These are phyloP conservation scores for Dastarcus helophoroides DNA, from an alignment of 2,888 invertebrate species.

Conservation along the genomic window DNA sequence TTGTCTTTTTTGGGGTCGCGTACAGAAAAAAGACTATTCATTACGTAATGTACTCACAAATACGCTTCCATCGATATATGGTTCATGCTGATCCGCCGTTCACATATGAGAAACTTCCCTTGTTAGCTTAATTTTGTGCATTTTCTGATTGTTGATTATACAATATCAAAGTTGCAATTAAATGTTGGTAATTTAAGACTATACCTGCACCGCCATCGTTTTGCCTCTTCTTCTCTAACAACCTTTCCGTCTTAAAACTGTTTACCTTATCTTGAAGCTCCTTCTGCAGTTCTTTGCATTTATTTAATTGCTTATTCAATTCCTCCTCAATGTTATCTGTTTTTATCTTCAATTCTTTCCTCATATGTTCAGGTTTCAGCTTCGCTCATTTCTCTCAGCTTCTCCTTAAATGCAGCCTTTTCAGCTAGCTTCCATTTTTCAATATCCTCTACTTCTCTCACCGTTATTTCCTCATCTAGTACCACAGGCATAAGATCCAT, in stretches of 20 bases:
- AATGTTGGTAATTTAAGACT: no score
- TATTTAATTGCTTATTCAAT: conserved; percentile 22
- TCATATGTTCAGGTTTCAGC: conserved; percentile 5
- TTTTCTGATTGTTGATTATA: no score
- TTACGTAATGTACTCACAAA: no score
- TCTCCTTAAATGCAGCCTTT: conserved; percentile 46
- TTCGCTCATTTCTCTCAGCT: conserved; percentile 16
- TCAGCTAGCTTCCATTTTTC: conserved; percentile 64
- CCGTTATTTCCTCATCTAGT: conserved; percentile 33
- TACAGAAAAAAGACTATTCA: no score
- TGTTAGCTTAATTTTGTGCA: no score
- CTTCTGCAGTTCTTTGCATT: conserved; percentile 44
- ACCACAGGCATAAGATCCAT: conserved; percentile 24
- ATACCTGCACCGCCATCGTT: conserved; percentile 23
- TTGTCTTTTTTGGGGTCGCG: no score
- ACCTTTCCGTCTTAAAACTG: conserved; percentile 30
- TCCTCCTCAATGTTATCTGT: conserved; percentile 12
- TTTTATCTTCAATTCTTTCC: conserved; percentile 6
- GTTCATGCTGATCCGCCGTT: no score
- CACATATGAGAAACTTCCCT: no score
- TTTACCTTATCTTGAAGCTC: conserved; percentile 47
- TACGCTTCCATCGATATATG: no score
- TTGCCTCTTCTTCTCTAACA: conserved; percentile 18
- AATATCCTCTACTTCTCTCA: conserved; percentile 52
- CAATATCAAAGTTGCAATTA: no score